These are phyloP conservation scores for Chrysemys picta DNA, from an alignment of 2,113 vertebrate species.

Conservation along the genomic window DNA sequence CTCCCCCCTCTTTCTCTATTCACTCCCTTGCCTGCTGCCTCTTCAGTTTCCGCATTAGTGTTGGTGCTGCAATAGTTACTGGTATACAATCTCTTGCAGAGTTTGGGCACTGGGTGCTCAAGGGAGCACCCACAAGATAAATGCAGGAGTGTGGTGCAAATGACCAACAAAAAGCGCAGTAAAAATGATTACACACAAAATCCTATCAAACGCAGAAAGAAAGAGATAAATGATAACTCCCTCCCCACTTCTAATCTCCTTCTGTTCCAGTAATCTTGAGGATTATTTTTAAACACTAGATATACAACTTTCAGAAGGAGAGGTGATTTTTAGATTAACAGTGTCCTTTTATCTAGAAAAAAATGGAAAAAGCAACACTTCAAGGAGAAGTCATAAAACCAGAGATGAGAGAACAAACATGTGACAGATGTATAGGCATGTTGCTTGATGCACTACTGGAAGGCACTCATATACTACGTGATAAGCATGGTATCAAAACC, in stretches of 20 bases:
- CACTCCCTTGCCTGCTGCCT: neutral
- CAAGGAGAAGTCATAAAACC: constrained; percentile 7
- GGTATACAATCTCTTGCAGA: fast-evolving
- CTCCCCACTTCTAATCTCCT: neutral
- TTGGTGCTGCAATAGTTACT: neutral
- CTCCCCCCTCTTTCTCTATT: fast-evolving
- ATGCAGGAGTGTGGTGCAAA: neutral
- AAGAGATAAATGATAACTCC: neutral
- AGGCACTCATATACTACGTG: neutral
- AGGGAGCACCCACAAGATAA: neutral
- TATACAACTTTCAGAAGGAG: constrained; percentile 43
- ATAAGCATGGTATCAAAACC: neutral
- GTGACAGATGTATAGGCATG: neutral
- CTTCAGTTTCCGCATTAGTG: neutral
- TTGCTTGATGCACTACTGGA: neutral
- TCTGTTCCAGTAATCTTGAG: neutral
- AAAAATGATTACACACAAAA: fast-evolving
- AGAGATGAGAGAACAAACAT: neutral
- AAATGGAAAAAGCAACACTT: constrained; percentile 56
- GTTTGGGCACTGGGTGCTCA: neutral
- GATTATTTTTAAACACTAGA: constrained; percentile 58
- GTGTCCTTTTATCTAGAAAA: neutral
- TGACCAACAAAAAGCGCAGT: neutral
- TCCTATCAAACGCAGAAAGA: neutral
- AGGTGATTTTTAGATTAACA: constrained; percentile 56